Base-by-base conservation (phyloP, 2,888 invertebrate species). In the Sabatieria punctata region DNA sequence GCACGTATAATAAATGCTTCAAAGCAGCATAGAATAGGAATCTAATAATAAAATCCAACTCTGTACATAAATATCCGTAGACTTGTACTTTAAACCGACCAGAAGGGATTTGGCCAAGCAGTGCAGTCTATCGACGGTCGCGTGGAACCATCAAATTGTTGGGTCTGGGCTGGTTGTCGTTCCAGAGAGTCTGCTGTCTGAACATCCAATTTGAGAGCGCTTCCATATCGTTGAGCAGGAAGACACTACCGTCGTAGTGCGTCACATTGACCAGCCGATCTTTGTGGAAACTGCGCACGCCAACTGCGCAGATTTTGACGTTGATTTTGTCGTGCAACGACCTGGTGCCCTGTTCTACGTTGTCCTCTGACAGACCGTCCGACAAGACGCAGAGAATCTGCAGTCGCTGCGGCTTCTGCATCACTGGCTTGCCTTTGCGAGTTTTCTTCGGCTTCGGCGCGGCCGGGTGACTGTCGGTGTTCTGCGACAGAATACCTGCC, bases 181-280 rank as follows among this genome's bases (percentile, higher is more conserved):
- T n/a, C 4, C 24, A 42, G 19, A 25, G 15, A 19, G n/a, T 53
- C 52, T 61, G 61, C 35, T 60, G 57, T 37, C 57, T 47, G 59
- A 60, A 59, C 41, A 61, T 40, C 61, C 61, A 61, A 39, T 59
- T 56, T 38, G 55, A 57, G n/a, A 61, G 50, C 8, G 56, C 55
- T 45, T 61, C 60, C 40, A 52, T 48, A 40, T 61, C 57, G 35
- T 57, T 55, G 39, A 60, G 50, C 1, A 54, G 48, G 45, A 61
- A 61, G 8, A 60, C 52, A 19, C 55, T 51, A n/a, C 60, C 60
- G 18, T 59, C 59, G 43, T 55, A 60, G 23, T 58, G 43, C 2
- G 60, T 59, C 30, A 61, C 55, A 15, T 55, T 51, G 1, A 53
- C 46, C 45, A 60, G 45, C 24, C 56, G 52, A 39, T 58, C 58